These are phyloP conservation scores for Saguinus midas DNA, from an alignment of 2,113 vertebrate genomes.

Conservation along the genomic window DNA sequence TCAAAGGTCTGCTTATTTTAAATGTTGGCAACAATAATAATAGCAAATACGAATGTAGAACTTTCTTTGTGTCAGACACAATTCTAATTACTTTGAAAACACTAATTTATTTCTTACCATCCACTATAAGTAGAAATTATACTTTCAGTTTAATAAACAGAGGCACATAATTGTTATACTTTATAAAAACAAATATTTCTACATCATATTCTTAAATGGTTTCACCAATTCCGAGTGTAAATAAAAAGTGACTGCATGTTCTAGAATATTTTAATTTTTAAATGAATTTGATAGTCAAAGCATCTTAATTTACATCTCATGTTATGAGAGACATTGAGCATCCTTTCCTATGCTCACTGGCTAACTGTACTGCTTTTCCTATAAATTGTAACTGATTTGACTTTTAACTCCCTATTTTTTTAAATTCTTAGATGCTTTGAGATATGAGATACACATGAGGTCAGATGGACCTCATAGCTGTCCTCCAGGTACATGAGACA, in stretches of 20 bases:
- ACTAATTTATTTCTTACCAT: not conserved
- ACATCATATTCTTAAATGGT: not conserved
- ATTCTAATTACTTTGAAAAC: constrained; percentile 9
- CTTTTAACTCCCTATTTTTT: not conserved
- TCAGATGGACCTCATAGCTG: not conserved
- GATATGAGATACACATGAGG: not conserved
- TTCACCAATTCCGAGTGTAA: not conserved
- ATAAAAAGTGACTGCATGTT: not conserved
- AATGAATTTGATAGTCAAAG: not conserved
- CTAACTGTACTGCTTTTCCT: not conserved
- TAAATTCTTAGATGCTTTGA: not conserved
- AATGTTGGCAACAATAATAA: not conserved
- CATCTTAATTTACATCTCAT: not conserved
- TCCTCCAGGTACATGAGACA: not conserved
- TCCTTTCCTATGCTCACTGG: not conserved
- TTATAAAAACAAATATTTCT: not conserved
- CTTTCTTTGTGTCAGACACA: not conserved
- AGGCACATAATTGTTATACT: not conserved
- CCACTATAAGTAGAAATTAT: not conserved
- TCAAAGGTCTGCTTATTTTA: not conserved
- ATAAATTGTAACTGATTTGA: not conserved
- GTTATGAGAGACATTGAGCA: not conserved
- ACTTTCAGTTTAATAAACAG: constrained; percentile 4
- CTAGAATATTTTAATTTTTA: constrained; percentile 25
- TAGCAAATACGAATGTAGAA: not conserved